Percentiles rank a stretch among this genome's conserved stretches.
These are phyloP conservation scores for Pharmacophagus antenor DNA, from an alignment of 2,888 invertebrate species.

Conservation along the genomic window DNA sequence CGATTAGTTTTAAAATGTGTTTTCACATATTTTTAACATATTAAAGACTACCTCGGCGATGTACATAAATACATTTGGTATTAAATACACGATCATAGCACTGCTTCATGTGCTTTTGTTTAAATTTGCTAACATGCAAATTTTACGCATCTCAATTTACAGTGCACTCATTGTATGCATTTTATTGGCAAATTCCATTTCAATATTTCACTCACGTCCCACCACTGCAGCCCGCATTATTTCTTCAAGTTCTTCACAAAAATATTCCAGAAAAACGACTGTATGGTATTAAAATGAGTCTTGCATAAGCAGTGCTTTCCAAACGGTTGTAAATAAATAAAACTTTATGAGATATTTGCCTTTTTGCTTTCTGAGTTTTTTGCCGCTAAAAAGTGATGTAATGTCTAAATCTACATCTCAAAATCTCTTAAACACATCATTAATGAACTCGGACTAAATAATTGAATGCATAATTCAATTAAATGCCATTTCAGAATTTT, in stretches of 20 bases:
- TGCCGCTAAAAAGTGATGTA: too few species aligned
- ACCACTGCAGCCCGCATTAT: constrained; percentile 31
- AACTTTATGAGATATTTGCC: too few species aligned
- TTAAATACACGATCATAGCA: constrained; percentile 20
- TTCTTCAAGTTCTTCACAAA: constrained; percentile 24
- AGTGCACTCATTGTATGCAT: constrained; percentile 30
- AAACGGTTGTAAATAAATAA: neutral
- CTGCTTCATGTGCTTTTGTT: constrained; percentile 24
- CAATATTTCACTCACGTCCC: constrained; percentile 30
- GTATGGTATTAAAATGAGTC: constrained; percentile 18
- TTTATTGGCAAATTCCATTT: constrained; percentile 31
- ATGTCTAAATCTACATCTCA: neutral
- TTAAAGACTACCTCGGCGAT: neutral
- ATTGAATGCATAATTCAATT: constrained; percentile 52
- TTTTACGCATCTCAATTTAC: constrained; percentile 22
- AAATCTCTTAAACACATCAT: constrained; percentile 37
- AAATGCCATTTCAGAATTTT: constrained; percentile 62
- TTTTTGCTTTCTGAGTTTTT: too few species aligned
- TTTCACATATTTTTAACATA: too few species aligned
- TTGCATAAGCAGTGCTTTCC: constrained; percentile 7
- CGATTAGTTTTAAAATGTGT: too few species aligned
- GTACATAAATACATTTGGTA: constrained; percentile 1
- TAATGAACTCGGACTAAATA: constrained; percentile 36
- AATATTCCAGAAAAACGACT: constrained; percentile 8
- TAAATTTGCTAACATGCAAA: constrained; percentile 28